Conservation (phyloP, 2,797 vertebrate species). For the Chrysocyon brachyurus region DNA sequence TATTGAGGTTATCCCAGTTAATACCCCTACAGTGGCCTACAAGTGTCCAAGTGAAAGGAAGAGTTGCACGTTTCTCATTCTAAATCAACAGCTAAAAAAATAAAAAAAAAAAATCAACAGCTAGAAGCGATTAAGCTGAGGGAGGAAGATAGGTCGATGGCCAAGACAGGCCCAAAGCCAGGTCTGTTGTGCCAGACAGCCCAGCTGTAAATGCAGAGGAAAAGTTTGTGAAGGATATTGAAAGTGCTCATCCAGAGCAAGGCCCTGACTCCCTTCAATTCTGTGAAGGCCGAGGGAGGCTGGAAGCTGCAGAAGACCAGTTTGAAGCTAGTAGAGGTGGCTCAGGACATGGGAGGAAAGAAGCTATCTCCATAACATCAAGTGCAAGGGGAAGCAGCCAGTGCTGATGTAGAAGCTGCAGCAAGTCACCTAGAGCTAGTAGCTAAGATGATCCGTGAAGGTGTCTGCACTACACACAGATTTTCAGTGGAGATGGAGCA, state of each 20-base stretch:
- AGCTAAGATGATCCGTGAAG: not conserved
- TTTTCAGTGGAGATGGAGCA: not conserved
- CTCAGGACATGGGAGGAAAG: not conserved
- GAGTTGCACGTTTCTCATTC: not conserved
- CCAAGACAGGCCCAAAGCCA: too few relatives aligned
- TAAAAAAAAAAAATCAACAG: not conserved
- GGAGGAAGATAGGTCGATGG: too few relatives aligned
- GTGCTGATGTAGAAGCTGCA: not conserved
- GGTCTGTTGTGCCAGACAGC: too few relatives aligned
- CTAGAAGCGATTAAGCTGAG: too few relatives aligned
- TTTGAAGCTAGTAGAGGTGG: not conserved
- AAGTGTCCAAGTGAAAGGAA: not conserved
- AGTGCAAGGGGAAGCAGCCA: not conserved
- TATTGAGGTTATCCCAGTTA: not conserved
- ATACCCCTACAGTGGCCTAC: too few relatives aligned
- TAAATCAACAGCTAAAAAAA: not conserved
- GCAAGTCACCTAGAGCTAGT: not conserved
- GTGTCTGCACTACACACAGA: not conserved
- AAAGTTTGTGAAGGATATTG: too few relatives aligned
- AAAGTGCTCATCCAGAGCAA: too few relatives aligned
- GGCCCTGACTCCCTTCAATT: too few relatives aligned
- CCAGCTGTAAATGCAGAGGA: too few relatives aligned
- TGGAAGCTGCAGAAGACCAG: too few relatives aligned
- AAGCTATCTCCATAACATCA: not conserved
- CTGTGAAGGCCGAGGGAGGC: too few relatives aligned